A percentile compares a stretch with the other conserved stretches of the same genome.
Evolutionary conservation across 2,113 vertebrate genomes (phyloP).

Genomic region (Psettodes erumei): DNA sequence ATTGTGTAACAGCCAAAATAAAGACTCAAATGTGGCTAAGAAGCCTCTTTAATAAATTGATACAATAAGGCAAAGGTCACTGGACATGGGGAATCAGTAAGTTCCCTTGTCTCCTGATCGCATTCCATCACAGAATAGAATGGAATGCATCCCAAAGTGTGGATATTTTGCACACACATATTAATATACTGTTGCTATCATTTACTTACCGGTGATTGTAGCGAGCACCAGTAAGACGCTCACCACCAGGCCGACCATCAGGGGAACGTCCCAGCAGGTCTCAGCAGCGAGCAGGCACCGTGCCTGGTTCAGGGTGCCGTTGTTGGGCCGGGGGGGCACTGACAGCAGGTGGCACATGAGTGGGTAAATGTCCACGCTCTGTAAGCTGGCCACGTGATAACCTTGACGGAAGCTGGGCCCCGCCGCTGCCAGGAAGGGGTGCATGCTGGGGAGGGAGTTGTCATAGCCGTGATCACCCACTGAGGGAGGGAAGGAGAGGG

Average conservation of each 20-base stretch:
- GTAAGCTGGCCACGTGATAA: conserved; percentile 75
- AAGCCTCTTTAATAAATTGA: background rate
- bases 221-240: conserved; percentile 86
- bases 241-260: conserved; percentile 86
- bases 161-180: no score
- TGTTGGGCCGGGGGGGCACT: conserved; percentile 86
- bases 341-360: conserved; percentile 94
- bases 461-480: conserved; percentile 97
- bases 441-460: conserved; percentile 92
- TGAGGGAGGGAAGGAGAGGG: conserved; percentile 62
- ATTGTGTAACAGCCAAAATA: background rate
- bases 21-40: background rate
- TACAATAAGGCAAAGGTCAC: no score
- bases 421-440: conserved; percentile 90
- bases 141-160: no score
- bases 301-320: conserved; percentile 85
- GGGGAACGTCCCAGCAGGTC: conserved; percentile 81
- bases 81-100: no score
- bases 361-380: conserved; percentile 93
- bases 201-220: conserved; percentile 78
- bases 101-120: no score
- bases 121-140: no score
- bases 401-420: conserved; percentile 90
- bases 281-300: conserved; percentile 86
- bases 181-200: background rate